Base-by-base conservation (phyloP, 2,113 vertebrate species). In the Lates calcarifer region DNA sequence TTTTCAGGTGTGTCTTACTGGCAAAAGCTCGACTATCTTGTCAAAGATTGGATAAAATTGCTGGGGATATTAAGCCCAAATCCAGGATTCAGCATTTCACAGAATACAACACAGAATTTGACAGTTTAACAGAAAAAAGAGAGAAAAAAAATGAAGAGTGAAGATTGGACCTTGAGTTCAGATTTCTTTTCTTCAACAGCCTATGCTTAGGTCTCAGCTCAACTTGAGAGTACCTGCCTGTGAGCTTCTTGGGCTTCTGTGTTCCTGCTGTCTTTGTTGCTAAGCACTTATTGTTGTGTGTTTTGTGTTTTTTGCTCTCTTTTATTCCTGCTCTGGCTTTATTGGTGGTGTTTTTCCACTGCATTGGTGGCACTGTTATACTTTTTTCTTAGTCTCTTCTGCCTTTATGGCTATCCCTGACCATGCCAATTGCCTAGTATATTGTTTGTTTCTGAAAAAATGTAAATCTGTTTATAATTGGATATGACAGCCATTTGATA, bases 241-340 rank as follows among this genome's bases (percentile, higher is more conserved):
- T 63, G 64, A 69, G n/a, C 65, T 35, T 33, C 62, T 41, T 47
- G n/a, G 75, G 72, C 47, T 66, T 81, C 45, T 66, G 24, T 31
- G 45, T 7, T 35, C 5, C 33, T 7, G 4, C 33, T 35, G 3
- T 35, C 33, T 35, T 35, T 35, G 33, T 74, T 61, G 26, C 45
- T 18, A 63, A 75, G 64, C 29, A 39, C 45, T 68, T 33, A 39
- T 18, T 66, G 51, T 47, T 74, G 10, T 4, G n/a, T n/a, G n/a
- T n/a, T n/a, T n/a, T n/a, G n/a, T n/a, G n/a, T n/a, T n/a, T n/a
- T n/a, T n/a, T n/a, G n/a, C n/a, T n/a, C n/a, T n/a, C n/a, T n/a
- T n/a, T n/a, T n/a, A n/a, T 28, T 72, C 49, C 39, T 39, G 13
- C 53, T 18, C 28, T 37, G 9, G 17, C 39, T 39, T 39, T 49